These are phyloP conservation scores for Trachythela sp. DNA, from an alignment of 64 coral and sea anemone genomes.

Conservation along the genomic window DNA sequence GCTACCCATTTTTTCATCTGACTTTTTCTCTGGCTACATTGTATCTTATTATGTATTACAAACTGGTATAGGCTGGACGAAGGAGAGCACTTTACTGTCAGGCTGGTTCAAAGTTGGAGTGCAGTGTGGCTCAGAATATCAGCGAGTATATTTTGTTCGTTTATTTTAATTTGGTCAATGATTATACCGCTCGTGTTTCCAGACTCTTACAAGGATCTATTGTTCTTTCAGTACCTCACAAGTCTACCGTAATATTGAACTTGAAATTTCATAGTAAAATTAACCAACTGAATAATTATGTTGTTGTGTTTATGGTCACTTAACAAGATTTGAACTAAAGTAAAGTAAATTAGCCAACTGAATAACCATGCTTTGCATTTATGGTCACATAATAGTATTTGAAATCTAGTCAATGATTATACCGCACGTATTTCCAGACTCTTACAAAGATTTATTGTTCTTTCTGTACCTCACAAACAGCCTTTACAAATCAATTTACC, in stretches of 20 bases:
- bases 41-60: conserved; percentile 87
- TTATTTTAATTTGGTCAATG: conserved; percentile 95
- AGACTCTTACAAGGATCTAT: conserved; percentile 80
- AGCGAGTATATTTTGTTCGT: conserved; percentile 83
- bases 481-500: too few relatives aligned
- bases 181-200: conserved; percentile 94
- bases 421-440: too few relatives aligned
- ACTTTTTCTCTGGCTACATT: conserved; percentile 69
- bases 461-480: conserved; percentile 66
- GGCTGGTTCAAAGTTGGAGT: conserved; percentile 87
- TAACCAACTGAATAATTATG: too few relatives aligned
- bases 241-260: neutral
- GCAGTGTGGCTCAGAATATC: conserved; percentile 89
- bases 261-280: too few relatives aligned
- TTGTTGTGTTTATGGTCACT: too few relatives aligned
- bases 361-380: too few relatives aligned
- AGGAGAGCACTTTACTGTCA: conserved; percentile 74
- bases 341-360: too few relatives aligned
- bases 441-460: conserved; percentile 83
- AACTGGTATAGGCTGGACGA: conserved; percentile 92
- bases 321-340: too few relatives aligned
- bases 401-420: too few relatives aligned
- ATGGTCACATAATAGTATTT: too few relatives aligned
- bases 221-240: conserved; percentile 73
- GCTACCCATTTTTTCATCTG: conserved; percentile 89